phyloP scores from a whole-genome alignment of 1,140 invertebrate genomes.

The Drosophila parabipectinata region DNA sequence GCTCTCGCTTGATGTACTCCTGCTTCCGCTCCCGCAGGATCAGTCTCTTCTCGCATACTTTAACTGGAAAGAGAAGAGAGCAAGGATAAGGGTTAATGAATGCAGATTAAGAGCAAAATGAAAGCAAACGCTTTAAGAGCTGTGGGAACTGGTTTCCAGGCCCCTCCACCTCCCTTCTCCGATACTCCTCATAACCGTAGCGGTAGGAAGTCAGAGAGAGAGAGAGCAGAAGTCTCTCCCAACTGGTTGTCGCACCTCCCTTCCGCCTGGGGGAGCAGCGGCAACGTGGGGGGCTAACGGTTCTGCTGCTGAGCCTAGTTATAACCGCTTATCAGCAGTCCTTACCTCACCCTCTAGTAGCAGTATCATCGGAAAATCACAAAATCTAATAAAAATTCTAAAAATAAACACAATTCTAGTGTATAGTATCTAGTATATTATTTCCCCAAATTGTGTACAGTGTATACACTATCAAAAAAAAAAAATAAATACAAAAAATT shows the following conservation, averaged over 20 bases:
- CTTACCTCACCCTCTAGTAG: too few species aligned
- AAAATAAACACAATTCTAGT: neutral
- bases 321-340: neutral
- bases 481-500: conserved; percentile 9
- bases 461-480: conserved; percentile 13
- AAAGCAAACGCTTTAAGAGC: conserved; percentile 67
- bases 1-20: conserved; percentile 93
- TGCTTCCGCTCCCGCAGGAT: conserved; percentile 97
- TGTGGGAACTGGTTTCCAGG: conserved; percentile 59
- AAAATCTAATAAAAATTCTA: too few species aligned
- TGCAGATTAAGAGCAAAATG: conserved; percentile 45
- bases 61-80: conserved; percentile 89
- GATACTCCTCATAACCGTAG: neutral
- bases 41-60: conserved; percentile 97
- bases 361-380: too few species aligned
- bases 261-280: neutral
- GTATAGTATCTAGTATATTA: too few species aligned
- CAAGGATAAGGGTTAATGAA: neutral
- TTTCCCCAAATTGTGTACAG: too few species aligned
- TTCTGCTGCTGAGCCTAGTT: neutral
- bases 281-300: neutral
- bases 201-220: conserved; percentile 3
- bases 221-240: conserved; percentile 53
- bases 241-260: conserved; percentile 74
- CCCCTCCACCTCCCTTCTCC: too few species aligned